Conservation (phyloP, 2,113 vertebrate species). For the Triplophysa siluroides region DNA sequence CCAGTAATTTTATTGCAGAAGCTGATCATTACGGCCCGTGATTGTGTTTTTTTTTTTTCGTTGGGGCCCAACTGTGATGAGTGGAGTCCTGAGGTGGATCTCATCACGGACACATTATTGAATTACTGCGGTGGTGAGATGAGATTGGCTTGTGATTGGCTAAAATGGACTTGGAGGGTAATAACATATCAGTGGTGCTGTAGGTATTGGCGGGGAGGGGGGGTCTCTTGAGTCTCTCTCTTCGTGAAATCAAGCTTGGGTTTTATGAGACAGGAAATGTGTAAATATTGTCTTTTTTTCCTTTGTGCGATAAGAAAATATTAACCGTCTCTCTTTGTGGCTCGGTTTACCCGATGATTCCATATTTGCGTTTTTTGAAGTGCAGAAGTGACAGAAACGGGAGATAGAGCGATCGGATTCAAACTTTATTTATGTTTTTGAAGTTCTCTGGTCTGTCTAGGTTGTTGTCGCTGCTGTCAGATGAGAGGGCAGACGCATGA, state of each 20-base stretch:
- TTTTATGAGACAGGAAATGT: not conserved
- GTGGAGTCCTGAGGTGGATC: constrained; percentile 53
- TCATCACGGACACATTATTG: constrained; percentile 60
- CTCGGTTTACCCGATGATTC: not conserved
- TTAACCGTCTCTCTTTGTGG: not conserved
- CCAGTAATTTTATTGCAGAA: constrained; percentile 52
- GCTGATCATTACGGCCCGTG: constrained; percentile 56
- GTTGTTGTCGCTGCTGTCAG: constrained; percentile 58
- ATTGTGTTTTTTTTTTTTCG: constrained; percentile 46
- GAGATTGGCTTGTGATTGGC: constrained; percentile 51
- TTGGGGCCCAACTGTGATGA: not conserved
- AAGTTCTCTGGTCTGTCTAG: constrained; percentile 37
- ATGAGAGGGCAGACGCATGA: constrained; percentile 69
- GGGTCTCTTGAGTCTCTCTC: not conserved
- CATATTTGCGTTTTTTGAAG: not conserved
- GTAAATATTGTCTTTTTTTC: not conserved
- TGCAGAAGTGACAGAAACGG: not conserved
- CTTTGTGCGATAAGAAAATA: not conserved
- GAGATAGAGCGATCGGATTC: not conserved
- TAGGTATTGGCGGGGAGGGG: not conserved
- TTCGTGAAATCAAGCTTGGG: constrained; percentile 1
- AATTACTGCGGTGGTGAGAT: constrained; percentile 65
- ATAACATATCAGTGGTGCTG: constrained; percentile 50
- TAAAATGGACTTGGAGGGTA: constrained; percentile 56
- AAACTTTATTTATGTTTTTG: constrained; percentile 28